phyloP scores from a whole-genome alignment of 2,113 vertebrate species.

The Chaetops frenatus region DNA sequence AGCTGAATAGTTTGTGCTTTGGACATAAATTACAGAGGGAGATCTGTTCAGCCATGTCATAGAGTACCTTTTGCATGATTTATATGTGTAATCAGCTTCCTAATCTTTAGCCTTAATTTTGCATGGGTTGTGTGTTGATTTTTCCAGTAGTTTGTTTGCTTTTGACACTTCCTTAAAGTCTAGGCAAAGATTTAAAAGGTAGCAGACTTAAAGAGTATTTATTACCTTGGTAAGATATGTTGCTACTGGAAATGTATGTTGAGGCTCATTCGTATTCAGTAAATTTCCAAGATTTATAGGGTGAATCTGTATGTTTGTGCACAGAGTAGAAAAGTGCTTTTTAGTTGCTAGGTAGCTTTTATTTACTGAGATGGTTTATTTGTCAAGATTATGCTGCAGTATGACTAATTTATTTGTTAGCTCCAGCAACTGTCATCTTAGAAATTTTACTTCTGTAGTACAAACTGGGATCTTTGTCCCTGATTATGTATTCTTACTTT shows the following conservation, averaged over 20 bases:
- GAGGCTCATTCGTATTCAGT: background rate
- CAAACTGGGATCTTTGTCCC: background rate
- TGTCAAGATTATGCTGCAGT: accelerated
- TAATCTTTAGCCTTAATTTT: background rate
- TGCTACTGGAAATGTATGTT: background rate
- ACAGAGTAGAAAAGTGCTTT: background rate
- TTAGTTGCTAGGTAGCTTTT: background rate
- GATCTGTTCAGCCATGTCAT: accelerated
- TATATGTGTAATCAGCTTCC: background rate
- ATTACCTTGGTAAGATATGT: background rate
- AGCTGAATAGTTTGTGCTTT: background rate
- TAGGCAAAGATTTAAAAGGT: background rate
- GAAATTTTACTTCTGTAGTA: background rate
- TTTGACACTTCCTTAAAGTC: background rate
- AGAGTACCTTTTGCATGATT: background rate
- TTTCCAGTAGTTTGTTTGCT: background rate
- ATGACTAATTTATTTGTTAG: background rate
- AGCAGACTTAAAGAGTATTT: background rate
- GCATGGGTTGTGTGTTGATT: background rate
- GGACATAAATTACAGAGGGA: background rate
- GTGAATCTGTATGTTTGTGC: background rate
- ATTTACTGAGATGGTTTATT: background rate
- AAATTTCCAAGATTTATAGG: background rate
- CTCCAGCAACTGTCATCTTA: background rate
- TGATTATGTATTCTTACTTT: background rate